Evolutionary conservation across 2,888 invertebrate genomes (phyloP).

Genomic region (Oligia strigilis): DNA sequence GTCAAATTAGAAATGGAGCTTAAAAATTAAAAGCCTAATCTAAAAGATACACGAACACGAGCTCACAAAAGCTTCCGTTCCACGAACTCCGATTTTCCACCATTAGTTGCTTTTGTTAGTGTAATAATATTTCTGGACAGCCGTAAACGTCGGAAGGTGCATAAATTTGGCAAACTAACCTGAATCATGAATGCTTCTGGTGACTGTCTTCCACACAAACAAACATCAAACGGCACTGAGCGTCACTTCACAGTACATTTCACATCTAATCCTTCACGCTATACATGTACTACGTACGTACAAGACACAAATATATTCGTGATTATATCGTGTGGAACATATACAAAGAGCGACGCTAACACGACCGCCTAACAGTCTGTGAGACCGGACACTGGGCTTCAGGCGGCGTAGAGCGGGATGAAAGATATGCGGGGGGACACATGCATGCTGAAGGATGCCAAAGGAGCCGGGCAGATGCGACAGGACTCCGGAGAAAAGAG

Average conservation of each 20-base stretch:
- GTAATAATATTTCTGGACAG: constrained; percentile 50
- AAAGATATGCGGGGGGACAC: constrained; percentile 88
- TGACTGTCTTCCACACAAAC: constrained; percentile 80
- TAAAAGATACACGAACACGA: background rate
- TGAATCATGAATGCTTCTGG: constrained; percentile 88
- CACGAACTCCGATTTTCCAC: constrained; percentile 23
- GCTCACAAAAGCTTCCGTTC: constrained; percentile 28
- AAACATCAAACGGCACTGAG: constrained; percentile 83
- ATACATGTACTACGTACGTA: constrained; percentile 79
- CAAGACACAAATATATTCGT: constrained; percentile 79
- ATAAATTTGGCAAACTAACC: constrained; percentile 79
- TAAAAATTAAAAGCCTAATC: background rate
- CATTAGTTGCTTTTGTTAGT: constrained; percentile 42
- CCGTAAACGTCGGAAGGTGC: constrained; percentile 53
- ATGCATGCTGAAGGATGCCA: constrained; percentile 89
- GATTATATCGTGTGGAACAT: constrained; percentile 72
- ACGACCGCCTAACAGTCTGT: constrained; percentile 87
- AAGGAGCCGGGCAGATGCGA: constrained; percentile 89
- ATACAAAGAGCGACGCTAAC: constrained; percentile 75
- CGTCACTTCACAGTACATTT: constrained; percentile 89
- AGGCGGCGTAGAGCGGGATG: constrained; percentile 86
- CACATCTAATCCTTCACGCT: constrained; percentile 83
- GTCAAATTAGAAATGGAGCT: background rate
- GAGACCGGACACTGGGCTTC: constrained; percentile 89
- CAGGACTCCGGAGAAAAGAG: constrained; percentile 90